Conservation (phyloP, 1,140 invertebrate species). For the Lutraria rhynchaena region DNA sequence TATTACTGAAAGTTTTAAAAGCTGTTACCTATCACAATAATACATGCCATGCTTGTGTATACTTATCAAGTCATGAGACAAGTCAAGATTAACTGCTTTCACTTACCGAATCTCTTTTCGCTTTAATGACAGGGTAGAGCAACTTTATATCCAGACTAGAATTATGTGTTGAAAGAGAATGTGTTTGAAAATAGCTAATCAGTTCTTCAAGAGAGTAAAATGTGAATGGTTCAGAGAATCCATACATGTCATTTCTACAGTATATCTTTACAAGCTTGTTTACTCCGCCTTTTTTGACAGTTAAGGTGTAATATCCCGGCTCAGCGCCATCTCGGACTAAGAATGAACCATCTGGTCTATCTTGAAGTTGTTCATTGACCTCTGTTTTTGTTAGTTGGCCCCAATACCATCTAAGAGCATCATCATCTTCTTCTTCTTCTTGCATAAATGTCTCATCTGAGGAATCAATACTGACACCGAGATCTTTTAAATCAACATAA, state of each 20-base stretch:
- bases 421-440: not conserved
- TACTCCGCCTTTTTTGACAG: conserved; percentile 93
- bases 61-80: too few species aligned
- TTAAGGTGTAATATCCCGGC: conserved; percentile 95
- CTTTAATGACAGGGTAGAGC: conserved; percentile 88
- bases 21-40: too few species aligned
- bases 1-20: too few species aligned
- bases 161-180: conserved; percentile 95
- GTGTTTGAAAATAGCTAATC: conserved; percentile 92
- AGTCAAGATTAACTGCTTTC: not conserved
- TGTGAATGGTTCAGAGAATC: conserved; percentile 93
- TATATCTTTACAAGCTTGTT: conserved; percentile 99
- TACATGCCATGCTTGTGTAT: too few species aligned
- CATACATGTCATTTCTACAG: conserved; percentile 92
- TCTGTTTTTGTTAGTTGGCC: conserved; percentile 88
- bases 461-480: not conserved
- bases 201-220: conserved; percentile 97
- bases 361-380: conserved; percentile 94
- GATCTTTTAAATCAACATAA: not conserved
- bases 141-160: conserved; percentile 94
- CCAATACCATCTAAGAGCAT: conserved; percentile 92
- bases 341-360: conserved; percentile 96
- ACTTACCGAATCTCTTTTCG: conserved; percentile 77
- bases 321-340: conserved; percentile 97
- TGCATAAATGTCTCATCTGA: too few species aligned